Evolutionary conservation across 2,113 vertebrate genomes (phyloP), one percentile per base, ranked within the genome.

Genomic region (Microcebus ravelobensis): DNA sequence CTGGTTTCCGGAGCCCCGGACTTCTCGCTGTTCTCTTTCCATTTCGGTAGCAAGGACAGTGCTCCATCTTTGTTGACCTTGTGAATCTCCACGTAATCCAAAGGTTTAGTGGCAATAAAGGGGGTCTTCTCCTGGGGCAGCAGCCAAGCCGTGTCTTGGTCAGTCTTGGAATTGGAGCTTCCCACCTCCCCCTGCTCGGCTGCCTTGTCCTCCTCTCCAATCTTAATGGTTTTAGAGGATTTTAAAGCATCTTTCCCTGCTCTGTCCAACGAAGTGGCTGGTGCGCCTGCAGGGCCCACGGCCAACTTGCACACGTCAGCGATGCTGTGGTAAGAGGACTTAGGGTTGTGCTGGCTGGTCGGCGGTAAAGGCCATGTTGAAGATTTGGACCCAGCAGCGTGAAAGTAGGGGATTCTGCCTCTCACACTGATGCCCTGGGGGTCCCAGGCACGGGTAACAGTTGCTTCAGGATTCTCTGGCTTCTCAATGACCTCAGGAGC

Each of bases 21-120:
- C 91, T 96, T 98, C 96, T 98, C 21, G 10, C 5, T 83, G 21
- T 82, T 97, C 74, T 97, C 98, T 83, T 97, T 96, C n/a, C 93
- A 97, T 96, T 98, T 99, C 0, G 99, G 98, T 96, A 99, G 98
- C 55, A 99, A 97, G 5, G 99, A 95, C 71, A 99, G 97, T 1
- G 97, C 96, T 14, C 99, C 98, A 27, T 99, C 98, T 59, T 98
- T 97, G 71, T 97, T 99, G 83, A 99, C 97, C 97, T 98, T 99
- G 96, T 99, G 99, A 74, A 99, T 99, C 96, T 99, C 99, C 5
- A 99, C 99, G 0, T 99, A 99, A 96, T 99, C 99, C 84, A 98
- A 97, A 27, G 98, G 94, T 89, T 77, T 98, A 29, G 96, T 95
- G 74, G 96, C 84, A 42, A 98, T 71, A 20, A 98, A 97, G 2